A percentile compares a stretch with the other conserved stretches of the same genome.
Conservation (phyloP, 2,888 invertebrate species). For the Diogma glabrata region DNA sequence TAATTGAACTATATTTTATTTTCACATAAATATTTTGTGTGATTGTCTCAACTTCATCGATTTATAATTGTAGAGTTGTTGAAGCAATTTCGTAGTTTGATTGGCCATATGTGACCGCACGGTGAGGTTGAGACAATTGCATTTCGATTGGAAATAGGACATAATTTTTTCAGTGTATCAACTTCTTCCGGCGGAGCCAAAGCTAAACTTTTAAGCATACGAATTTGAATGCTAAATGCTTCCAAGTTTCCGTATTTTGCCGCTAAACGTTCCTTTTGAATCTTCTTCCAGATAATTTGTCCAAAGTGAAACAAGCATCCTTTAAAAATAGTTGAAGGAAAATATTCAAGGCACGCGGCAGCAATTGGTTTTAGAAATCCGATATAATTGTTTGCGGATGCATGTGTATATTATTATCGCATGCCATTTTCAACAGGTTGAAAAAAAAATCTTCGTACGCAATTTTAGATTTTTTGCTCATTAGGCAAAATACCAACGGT, state of each 20-base stretch:
- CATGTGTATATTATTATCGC: neutral
- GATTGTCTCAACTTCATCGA: no score
- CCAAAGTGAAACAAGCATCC: neutral
- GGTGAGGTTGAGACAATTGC: no score
- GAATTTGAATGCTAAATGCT: neutral
- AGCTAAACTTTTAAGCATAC: neutral
- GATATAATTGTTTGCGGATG: neutral
- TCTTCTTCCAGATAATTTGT: neutral
- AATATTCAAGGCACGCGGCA: neutral
- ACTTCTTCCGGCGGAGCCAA: neutral
- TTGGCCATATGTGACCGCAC: no score
- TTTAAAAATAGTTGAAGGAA: neutral
- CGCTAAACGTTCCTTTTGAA: neutral
- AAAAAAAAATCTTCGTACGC: no score
- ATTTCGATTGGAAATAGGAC: no score
- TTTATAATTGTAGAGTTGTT: no score
- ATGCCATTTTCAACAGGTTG: neutral
- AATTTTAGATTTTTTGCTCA: conserved; percentile 1
- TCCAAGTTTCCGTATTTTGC: neutral
- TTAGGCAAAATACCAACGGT: neutral
- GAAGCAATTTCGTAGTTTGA: no score
- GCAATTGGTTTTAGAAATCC: neutral
- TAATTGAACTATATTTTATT: no score
- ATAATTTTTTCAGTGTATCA: no score
- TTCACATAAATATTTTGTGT: no score